phyloP scores from a whole-genome alignment of 2,888 invertebrate genomes.

The Xiphydria camelus region DNA sequence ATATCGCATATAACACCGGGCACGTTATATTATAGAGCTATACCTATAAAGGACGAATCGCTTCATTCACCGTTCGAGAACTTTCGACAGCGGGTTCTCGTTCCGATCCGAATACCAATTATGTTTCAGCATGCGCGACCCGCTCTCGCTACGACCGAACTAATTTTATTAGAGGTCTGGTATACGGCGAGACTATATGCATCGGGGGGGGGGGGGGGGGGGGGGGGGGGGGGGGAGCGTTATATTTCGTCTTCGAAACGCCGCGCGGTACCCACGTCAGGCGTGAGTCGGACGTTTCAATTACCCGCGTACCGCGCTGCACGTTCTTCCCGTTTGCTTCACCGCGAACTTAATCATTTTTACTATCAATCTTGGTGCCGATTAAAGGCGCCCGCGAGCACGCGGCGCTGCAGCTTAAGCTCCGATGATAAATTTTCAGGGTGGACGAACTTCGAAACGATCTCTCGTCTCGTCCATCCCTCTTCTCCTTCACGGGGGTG shows the following conservation, averaged over 20 bases:
- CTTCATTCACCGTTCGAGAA: conserved; percentile 33
- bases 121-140: conserved; percentile 8
- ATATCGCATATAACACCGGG: too few relatives aligned
- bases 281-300: not conserved
- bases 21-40: too few relatives aligned
- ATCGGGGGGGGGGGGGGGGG: too few relatives aligned
- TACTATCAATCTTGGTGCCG: conserved; percentile 28
- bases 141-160: conserved; percentile 4
- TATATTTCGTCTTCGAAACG: too few relatives aligned
- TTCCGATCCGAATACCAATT: conserved; percentile 11
- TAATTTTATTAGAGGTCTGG: conserved; percentile 1
- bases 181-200: not conserved
- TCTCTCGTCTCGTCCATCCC: too few relatives aligned
- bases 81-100: conserved; percentile 31
- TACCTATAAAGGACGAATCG: conserved; percentile 42
- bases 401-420: too few relatives aligned
- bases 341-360: conserved; percentile 27
- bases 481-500: too few relatives aligned
- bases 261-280: too few relatives aligned
- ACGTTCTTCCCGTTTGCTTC: conserved; percentile 1
- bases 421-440: too few relatives aligned
- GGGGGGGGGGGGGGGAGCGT: too few relatives aligned
- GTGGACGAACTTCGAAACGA: too few relatives aligned
- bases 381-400: not conserved
- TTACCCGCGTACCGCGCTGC: not conserved